Base-by-base conservation (phyloP, 2,797 vertebrate species). In the Pangasius macronema region DNA sequence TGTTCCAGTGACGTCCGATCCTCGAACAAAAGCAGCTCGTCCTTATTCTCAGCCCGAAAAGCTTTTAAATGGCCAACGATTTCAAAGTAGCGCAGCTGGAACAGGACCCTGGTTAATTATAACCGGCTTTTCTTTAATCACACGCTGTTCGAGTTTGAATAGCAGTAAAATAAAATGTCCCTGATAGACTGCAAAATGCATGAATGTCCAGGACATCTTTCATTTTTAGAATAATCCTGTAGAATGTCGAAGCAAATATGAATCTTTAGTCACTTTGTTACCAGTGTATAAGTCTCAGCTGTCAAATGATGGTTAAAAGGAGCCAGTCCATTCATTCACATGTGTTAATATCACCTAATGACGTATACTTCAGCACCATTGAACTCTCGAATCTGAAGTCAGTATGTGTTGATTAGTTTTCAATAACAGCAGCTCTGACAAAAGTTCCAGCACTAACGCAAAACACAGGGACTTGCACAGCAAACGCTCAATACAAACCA, bases 101-200 rank as follows among this genome's bases (percentile, higher is more conserved):
- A 85, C 55, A 84, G 82, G 86, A 88, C 61, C 80, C 61, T 53
- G 55, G 82, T 84, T 89, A 84, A 87, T 87, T 70, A 87, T 86
- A 85, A 89, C 51, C 89, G 70, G 51, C 85, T 91, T 63, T 89
- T 93, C 92, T 88, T 89, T 88, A 88, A 90, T 90, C 80, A 81
- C 79, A 88, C 83, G 42, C 84, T 84, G 89, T 90, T 88, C 61
- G 65, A 57, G 85, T 86, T 88, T 82, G 89, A 84, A 85, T 88
- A 49, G 68, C 82, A 76, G 72, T 86, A 49, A 87, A 87, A 89
- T 83, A 14, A 82, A 82, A 82, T 81, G 87, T 85, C 51, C 42
- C 85, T 87, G 88, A 90, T 82, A 86, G 89, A 81, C 82, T 76
- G 81, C 59, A 61, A 85, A 89, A 89, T 84, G 84, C 86, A 82